Conservation (phyloP, 2,888 invertebrate genomes). For the Thelaira solivaga region DNA sequence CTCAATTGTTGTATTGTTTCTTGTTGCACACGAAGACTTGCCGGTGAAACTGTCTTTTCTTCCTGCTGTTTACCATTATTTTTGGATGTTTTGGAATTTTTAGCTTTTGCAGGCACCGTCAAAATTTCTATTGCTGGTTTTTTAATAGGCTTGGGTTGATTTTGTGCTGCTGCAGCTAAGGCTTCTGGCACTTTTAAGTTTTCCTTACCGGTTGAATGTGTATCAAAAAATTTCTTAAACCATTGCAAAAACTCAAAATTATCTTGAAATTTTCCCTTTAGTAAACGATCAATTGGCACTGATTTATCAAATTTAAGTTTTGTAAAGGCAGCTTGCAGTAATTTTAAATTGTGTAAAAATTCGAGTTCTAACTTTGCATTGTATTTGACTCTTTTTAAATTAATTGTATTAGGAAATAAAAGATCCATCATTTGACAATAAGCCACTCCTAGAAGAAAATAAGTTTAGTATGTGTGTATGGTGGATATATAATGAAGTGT, state of each 20-base stretch:
- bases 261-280: conserved; percentile 98
- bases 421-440: conserved; percentile 99
- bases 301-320: conserved; percentile 95
- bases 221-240: conserved; percentile 99
- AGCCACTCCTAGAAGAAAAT: conserved; percentile 97
- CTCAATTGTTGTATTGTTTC: conserved; percentile 56
- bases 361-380: conserved; percentile 98
- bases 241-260: conserved; percentile 99
- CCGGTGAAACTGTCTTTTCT: conserved; percentile 61
- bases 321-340: conserved; percentile 95
- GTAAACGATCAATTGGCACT: conserved; percentile 80
- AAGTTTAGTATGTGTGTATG: neutral
- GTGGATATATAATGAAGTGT: neutral
- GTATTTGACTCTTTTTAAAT: conserved; percentile 95
- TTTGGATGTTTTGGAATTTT: conserved; percentile 52
- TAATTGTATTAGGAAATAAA: conserved; percentile 92
- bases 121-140: conserved; percentile 26
- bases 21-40: conserved; percentile 61
- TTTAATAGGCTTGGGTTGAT: conserved; percentile 57
- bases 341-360: conserved; percentile 98
- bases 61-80: conserved; percentile 31
- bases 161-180: conserved; percentile 49
- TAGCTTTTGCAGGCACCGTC: conserved; percentile 24
- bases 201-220: conserved; percentile 94
- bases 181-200: conserved; percentile 64